Conservation (phyloP, 1,140 invertebrate species). For the Artemia franciscana region DNA sequence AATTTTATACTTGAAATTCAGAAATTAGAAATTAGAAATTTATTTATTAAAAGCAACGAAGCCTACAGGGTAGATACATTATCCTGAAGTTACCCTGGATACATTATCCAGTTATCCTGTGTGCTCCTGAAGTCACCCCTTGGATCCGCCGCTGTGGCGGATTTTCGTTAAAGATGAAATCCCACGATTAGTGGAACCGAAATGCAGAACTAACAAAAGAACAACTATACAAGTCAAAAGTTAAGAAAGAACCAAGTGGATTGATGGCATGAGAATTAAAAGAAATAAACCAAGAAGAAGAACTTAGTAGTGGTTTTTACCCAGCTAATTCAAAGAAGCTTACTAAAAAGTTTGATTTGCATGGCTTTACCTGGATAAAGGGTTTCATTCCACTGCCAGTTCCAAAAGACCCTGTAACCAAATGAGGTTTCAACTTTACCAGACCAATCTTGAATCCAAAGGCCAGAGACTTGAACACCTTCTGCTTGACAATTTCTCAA, state of each 20-base stretch:
- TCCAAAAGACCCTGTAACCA: slow-evolving; percentile 22
- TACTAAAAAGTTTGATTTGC: neutral
- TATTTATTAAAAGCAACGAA: no score
- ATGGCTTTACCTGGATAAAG: slow-evolving; percentile 17
- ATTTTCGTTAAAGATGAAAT: no score
- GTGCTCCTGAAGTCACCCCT: no score
- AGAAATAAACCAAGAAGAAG: neutral
- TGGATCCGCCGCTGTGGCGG: no score
- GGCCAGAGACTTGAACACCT: slow-evolving; percentile 17
- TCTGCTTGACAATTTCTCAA: slow-evolving; percentile 14
- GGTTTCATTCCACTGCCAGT: slow-evolving; percentile 22
- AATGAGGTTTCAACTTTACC: slow-evolving; percentile 20
- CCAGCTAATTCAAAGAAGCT: neutral
- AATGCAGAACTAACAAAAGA: no score
- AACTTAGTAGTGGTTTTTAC: slow-evolving; percentile 7
- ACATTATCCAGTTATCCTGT: no score
- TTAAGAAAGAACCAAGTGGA: neutral
- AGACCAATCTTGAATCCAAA: slow-evolving; percentile 26
- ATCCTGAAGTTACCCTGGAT: no score
- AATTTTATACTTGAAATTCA: no score
- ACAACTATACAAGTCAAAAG: no score
- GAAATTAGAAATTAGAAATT: no score
- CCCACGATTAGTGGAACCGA: no score
- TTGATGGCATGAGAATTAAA: neutral
- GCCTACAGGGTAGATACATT: no score